Evolutionary conservation across 2,888 invertebrate genomes (phyloP).

Genomic region (Cyclophora punctaria): DNA sequence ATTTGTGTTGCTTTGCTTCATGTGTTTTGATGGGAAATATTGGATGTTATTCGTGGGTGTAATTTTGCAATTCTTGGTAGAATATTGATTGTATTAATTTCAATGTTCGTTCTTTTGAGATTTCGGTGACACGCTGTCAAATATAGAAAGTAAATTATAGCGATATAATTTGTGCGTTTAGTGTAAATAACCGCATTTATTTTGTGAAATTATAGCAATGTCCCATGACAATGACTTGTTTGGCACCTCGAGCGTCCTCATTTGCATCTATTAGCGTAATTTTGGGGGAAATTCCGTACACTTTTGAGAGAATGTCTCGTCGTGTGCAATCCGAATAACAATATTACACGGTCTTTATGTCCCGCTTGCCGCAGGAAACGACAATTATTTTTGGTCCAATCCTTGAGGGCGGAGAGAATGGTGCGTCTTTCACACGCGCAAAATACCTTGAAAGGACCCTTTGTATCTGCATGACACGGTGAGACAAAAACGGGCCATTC

Average conservation of each 20-base stretch:
- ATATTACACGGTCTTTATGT: conserved; percentile 30
- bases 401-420: conserved; percentile 60
- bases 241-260: conserved; percentile 34
- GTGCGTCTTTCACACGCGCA: conserved; percentile 68
- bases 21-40: conserved; percentile 53
- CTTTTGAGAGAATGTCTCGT: background rate
- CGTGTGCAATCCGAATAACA: conserved; percentile 17
- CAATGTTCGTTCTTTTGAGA: too few species aligned
- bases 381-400: conserved; percentile 71
- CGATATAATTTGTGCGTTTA: too few species aligned
- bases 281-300: conserved; percentile 38
- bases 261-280: conserved; percentile 34
- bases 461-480: conserved; percentile 50
- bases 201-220: conserved; percentile 3
- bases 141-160: background rate
- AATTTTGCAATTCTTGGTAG: too few species aligned
- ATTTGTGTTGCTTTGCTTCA: conserved; percentile 45
- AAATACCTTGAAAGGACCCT: conserved; percentile 63
- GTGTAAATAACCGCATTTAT: background rate
- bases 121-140: too few species aligned
- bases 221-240: conserved; percentile 11
- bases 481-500: conserved; percentile 66
- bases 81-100: too few species aligned
- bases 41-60: too few species aligned
- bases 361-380: conserved; percentile 68